Base-by-base conservation (phyloP, 1,140 invertebrate species). In the Micrasema minimum region DNA sequence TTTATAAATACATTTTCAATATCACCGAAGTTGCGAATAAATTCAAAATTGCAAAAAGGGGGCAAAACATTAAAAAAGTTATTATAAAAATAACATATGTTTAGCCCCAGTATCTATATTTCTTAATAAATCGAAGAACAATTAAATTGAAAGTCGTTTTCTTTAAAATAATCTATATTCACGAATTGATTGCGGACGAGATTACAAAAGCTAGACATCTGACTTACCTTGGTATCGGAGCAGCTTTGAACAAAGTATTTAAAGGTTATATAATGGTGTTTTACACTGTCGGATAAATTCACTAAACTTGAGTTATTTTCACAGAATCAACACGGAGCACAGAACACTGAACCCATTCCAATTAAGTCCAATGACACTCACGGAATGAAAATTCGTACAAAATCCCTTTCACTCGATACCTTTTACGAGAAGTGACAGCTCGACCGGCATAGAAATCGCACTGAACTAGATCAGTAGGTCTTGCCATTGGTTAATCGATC, bases 181-280 rank as follows among this genome's bases (percentile, higher is more conserved):
- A 46, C n/a, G 16, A 9, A 46, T 46, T 46, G n/a, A 46, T 46
- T 46, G 43, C 6, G n/a, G n/a, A 46, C 11, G 16, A 46, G n/a
- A 46, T 46, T n/a, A 14, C n/a, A 12, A n/a, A 46, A 46, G 16
- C 14, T 46, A 55, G 31, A 31, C 4, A 55, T 14, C 31, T 7
- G n/a, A 55, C 51, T 55, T 23, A 55, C 51, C 51, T 1, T n/a
- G 9, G 14, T 18, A 26, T 11, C 26, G 16, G 14, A 35, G 51
- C 23, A 55, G 26, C 14, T 55, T 16, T n/a, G 12, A 26, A 23
- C 16, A 7, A 16, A 55, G 51, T 26, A 26, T 48, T 53, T 16
- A 37, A 26, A 16, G n/a, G 51, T 55, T 55, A 55, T 55, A 35
- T 55, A 55, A 55, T 55, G 51, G 12, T 23, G 51, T 16, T 55